Evolutionary conservation across 2,888 invertebrate genomes (phyloP).

Genomic region (Caenorhabditis doughertyi): DNA sequence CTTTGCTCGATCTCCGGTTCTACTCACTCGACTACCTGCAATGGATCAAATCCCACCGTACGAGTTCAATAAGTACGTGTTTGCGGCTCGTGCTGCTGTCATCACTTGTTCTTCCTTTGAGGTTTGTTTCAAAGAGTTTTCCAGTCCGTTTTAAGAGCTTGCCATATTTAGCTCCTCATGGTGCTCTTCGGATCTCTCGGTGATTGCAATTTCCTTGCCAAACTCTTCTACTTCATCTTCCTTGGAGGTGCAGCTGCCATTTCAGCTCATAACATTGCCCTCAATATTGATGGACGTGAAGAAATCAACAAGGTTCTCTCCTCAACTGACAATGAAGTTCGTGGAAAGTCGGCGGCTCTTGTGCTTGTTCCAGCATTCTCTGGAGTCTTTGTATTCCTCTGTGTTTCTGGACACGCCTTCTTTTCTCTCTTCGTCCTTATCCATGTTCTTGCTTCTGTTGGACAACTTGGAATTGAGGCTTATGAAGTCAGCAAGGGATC

Average conservation of each 20-base stretch:
- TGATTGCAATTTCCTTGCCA: constrained; percentile 55
- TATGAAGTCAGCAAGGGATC: constrained; percentile 58
- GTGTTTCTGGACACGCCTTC: constrained; percentile 65
- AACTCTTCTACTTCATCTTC: constrained; percentile 62
- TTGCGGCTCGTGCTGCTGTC: constrained; percentile 59
- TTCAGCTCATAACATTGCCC: constrained; percentile 60
- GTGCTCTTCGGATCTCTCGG: constrained; percentile 60
- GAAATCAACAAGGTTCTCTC: constrained; percentile 54
- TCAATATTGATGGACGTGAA: constrained; percentile 62
- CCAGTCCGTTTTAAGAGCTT: neutral
- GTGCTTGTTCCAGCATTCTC: constrained; percentile 56
- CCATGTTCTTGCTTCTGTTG: constrained; percentile 60
- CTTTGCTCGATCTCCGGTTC: constrained; percentile 41
- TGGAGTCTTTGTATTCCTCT: constrained; percentile 62
- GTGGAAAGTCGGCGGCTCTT: constrained; percentile 55
- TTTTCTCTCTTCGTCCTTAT: constrained; percentile 66
- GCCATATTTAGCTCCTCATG: constrained; percentile 48
- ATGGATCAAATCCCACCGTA: constrained; percentile 68
- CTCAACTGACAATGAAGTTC: constrained; percentile 57
- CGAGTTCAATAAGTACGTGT: constrained; percentile 65
- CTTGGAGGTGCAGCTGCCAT: constrained; percentile 55
- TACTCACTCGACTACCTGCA: constrained; percentile 56
- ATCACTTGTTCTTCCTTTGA: constrained; percentile 56
- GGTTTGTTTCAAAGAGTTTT: neutral
- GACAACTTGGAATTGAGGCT: constrained; percentile 64